Base-by-base conservation (phyloP, 2,113 vertebrate genomes). In the Thunnus thynnus region DNA sequence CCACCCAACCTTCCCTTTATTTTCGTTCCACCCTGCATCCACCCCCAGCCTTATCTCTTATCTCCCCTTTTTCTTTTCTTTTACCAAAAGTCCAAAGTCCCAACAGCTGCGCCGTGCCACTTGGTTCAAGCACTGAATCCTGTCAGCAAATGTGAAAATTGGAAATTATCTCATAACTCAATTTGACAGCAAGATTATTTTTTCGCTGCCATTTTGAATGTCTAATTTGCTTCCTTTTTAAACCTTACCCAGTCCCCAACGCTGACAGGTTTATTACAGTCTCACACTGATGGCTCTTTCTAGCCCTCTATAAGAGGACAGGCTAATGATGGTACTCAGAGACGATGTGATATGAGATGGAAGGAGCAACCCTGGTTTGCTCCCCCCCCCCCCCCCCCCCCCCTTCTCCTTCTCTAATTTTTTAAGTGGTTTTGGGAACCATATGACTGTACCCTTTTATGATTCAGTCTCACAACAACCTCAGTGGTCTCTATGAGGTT, bases 231-330 rank as follows among this genome's bases (percentile, higher is more conserved):
- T 60, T 46, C n/a, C 36, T 72, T 70, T 70, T 70, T 70, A n/a
- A 77, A 80, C 27, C 22, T 32, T 16, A 72, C 83, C 46, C 66
- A 32, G 66, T 55, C 56, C 54, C 57, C 0, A 10, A 72, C 2
- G 46, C 46, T 75, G 89, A 89, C 88, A 83, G 65, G 54, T 75
- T 89, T 79, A 90, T 90, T 87, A 85, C 68, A 88, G 84, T 65
- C 72, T 48, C 25, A 1, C 11, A 0, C 55, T 75, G 55, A 86
- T 69, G 82, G 9, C 76, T 83, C 76, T 67, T 62, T 78, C 58
- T 41, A 14, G 66, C 41, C 66, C 18, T 13, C 47, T 4, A 41
- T 22, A 74, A 66, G 36, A 50, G 14, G 51, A 75, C 73, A 55
- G 14, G 66, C 78, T 88, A 85, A 88, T 87, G 48, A 72, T 60